A percentile compares a stretch with the other conserved stretches of the same genome.
These are phyloP conservation scores for Epizoanthus ramosus DNA, from an alignment of 92 coral and sea anemone genomes.

Conservation along the genomic window DNA sequence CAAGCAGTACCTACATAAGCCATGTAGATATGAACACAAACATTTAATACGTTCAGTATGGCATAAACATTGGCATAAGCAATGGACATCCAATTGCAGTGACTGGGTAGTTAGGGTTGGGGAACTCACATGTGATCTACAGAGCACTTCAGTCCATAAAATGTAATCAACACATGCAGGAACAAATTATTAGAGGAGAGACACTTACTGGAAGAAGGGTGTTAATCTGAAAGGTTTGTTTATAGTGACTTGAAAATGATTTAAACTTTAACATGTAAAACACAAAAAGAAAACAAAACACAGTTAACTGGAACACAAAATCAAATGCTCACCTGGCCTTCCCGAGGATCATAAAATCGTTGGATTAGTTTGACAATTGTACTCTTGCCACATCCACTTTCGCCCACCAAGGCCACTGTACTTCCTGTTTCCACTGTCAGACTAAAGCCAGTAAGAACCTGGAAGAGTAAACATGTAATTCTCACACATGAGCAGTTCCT, in stretches of 20 bases:
- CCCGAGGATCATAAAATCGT: slow-evolving; percentile 50
- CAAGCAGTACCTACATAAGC: slow-evolving; percentile 41
- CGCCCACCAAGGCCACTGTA: slow-evolving; percentile 64
- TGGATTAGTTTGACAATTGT: slow-evolving; percentile 59
- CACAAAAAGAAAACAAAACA: not conserved
- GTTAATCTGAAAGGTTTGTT: too few relatives aligned
- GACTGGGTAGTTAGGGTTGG: too few relatives aligned
- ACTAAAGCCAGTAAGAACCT: slow-evolving; percentile 50
- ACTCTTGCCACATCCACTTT: slow-evolving; percentile 66
- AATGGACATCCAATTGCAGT: too few relatives aligned
- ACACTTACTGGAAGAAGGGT: not conserved
- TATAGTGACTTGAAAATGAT: too few relatives aligned
- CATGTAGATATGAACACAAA: too few relatives aligned
- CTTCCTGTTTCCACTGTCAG: slow-evolving; percentile 46
- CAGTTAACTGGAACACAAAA: not conserved
- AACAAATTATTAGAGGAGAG: not conserved
- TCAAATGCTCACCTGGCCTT: slow-evolving; percentile 46
- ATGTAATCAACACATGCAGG: not conserved
- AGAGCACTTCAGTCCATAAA: too few relatives aligned
- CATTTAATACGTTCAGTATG: too few relatives aligned
- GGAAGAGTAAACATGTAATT: not conserved
- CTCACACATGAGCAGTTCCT: too few relatives aligned
- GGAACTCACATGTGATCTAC: too few relatives aligned
- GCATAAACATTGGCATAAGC: too few relatives aligned
- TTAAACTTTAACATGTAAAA: too few relatives aligned